Evolutionary conservation across 2,797 vertebrate species (phyloP).

Genomic region (Knipowitschia caucasica): DNA sequence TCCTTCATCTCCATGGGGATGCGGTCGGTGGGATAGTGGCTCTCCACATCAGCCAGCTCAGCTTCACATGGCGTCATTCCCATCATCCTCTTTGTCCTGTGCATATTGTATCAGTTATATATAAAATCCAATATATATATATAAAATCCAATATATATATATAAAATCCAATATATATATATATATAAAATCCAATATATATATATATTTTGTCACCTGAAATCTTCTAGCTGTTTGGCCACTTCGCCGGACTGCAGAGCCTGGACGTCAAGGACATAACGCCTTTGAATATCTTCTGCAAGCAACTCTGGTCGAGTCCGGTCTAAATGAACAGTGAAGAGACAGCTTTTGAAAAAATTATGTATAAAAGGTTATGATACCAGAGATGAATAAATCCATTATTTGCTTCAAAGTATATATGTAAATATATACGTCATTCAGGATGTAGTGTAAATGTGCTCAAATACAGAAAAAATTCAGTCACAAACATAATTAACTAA

Average conservation of each 20-base stretch:
- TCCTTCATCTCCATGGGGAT: conserved; percentile 83
- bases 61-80: conserved; percentile 87
- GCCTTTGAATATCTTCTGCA: conserved; percentile 77
- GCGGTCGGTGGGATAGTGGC: conserved; percentile 79
- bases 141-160: not conserved
- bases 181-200: not conserved
- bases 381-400: too few species aligned
- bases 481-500: too few species aligned
- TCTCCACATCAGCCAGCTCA: conserved; percentile 83
- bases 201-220: conserved; percentile 67
- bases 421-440: too few species aligned
- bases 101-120: conserved; percentile 3
- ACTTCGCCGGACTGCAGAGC: conserved; percentile 67
- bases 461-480: not conserved
- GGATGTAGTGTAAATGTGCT: too few species aligned
- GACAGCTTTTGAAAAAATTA: too few species aligned
- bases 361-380: too few species aligned
- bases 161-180: too few species aligned
- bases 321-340: conserved; percentile 69
- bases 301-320: conserved; percentile 81
- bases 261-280: conserved; percentile 73
- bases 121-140: not conserved
- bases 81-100: conserved; percentile 88
- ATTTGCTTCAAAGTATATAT: too few species aligned
- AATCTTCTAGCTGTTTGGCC: conserved; percentile 84